Conservation (phyloP, 2,113 vertebrate species). For the Oncorhynchus mykiss region DNA sequence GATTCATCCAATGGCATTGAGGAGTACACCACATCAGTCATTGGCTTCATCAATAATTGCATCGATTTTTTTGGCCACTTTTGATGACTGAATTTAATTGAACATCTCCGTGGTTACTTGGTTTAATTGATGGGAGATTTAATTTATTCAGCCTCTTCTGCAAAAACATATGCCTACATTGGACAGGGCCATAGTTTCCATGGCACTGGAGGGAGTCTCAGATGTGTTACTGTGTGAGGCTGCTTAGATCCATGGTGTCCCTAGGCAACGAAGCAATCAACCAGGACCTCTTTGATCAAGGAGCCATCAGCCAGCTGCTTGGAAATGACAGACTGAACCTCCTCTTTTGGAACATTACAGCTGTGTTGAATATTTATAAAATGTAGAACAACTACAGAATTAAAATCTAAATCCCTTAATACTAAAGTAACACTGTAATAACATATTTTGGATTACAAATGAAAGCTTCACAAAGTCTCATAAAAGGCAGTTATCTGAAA, state of each 20-base stretch:
- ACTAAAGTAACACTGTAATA: too few species aligned
- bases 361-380: neutral
- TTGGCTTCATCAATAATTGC: too few species aligned
- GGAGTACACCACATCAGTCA: too few species aligned
- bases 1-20: too few species aligned
- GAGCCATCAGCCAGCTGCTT: constrained; percentile 80
- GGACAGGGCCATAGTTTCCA: constrained; percentile 80
- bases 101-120: too few species aligned
- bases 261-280: constrained; percentile 74
- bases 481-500: too few species aligned
- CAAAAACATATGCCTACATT: constrained; percentile 71
- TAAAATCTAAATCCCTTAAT: too few species aligned
- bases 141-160: too few species aligned
- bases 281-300: constrained; percentile 85
- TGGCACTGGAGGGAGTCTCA: constrained; percentile 76
- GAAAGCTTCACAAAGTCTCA: neutral
- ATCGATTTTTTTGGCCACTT: too few species aligned
- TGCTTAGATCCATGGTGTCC: constrained; percentile 77
- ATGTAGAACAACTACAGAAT: too few species aligned
- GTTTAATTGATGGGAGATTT: too few species aligned
- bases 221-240: constrained; percentile 78
- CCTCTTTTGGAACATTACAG: neutral
- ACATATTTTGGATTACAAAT: neutral
- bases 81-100: too few species aligned
- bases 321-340: constrained; percentile 68